Percentiles rank a stretch among this genome's conserved stretches.
Conservation (phyloP, 1,140 invertebrate genomes). For the Drosophila seguyi region DNA sequence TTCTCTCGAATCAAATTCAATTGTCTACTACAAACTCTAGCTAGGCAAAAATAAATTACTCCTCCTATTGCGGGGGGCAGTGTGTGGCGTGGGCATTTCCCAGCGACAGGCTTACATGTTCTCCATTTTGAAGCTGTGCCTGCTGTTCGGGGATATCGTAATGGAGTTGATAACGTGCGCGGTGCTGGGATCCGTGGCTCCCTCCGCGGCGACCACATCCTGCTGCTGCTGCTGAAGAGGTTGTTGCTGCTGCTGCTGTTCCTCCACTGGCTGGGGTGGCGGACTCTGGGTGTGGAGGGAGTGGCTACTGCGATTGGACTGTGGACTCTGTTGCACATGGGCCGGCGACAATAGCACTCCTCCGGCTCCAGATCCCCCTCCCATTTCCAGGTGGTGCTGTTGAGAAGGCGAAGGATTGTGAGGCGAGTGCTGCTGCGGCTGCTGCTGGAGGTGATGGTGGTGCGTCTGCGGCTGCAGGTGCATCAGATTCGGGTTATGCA, state of each 20-base stretch:
- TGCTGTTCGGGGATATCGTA: slow-evolving; percentile 78
- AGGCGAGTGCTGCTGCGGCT: slow-evolving; percentile 62
- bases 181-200: slow-evolving; percentile 30
- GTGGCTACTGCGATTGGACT: slow-evolving; percentile 69
- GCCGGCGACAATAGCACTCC: slow-evolving; percentile 59
- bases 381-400: slow-evolving; percentile 66
- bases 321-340: slow-evolving; percentile 70
- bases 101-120: slow-evolving; percentile 64
- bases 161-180: slow-evolving; percentile 84
- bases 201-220: slow-evolving; percentile 52
- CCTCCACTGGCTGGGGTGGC: slow-evolving; percentile 40
- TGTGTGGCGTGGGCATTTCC: neutral
- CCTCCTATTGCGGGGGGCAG: slow-evolving; percentile 7
- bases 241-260: slow-evolving; percentile 35
- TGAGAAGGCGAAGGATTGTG: slow-evolving; percentile 48
- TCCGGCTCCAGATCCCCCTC: slow-evolving; percentile 22
- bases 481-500: slow-evolving; percentile 80
- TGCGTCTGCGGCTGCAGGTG: slow-evolving; percentile 63
- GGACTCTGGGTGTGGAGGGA: slow-evolving; percentile 71
- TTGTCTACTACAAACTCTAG: slow-evolving; percentile 66
- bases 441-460: slow-evolving; percentile 41
- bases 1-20: slow-evolving; percentile 53
- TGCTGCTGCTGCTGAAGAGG: slow-evolving; percentile 48
- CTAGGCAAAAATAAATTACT: slow-evolving; percentile 72
- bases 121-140: slow-evolving; percentile 83